Evolutionary conservation across 2,888 invertebrate species (phyloP).

Genomic region (Netelia fuscicornis): DNA sequence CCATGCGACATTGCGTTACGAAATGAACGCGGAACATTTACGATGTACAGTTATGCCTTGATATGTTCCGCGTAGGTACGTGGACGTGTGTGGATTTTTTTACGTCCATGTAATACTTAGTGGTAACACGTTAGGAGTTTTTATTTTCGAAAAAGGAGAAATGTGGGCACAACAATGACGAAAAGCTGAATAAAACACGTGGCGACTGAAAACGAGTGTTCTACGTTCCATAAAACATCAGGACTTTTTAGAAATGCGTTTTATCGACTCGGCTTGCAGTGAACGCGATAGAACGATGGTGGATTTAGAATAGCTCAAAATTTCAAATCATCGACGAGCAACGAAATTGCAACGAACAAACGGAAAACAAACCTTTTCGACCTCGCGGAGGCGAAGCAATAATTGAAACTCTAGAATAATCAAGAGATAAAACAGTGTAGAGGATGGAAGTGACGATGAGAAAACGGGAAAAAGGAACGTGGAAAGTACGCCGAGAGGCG

Average conservation of each 20-base stretch:
- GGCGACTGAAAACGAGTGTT: constrained; percentile 20
- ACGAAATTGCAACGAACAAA: not conserved
- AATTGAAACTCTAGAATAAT: constrained; percentile 67
- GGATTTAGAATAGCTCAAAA: constrained; percentile 20
- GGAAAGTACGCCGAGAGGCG: constrained; percentile 24
- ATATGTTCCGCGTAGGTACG: not conserved
- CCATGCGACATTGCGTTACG: constrained; percentile 63
- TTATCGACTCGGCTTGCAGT: constrained; percentile 52
- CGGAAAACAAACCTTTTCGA: constrained; percentile 9
- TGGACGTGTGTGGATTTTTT: not conserved
- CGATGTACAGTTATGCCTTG: constrained; percentile 44
- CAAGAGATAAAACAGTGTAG: constrained; percentile 57
- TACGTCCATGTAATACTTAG: constrained; percentile 26
- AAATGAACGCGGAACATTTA: constrained; percentile 58
- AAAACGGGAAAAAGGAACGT: constrained; percentile 30
- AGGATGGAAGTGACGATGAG: constrained; percentile 49
- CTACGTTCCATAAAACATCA: constrained; percentile 36
- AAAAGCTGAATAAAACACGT: not conserved
- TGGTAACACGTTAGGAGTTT: not conserved
- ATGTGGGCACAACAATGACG: constrained; percentile 36
- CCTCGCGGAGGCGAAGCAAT: constrained; percentile 40
- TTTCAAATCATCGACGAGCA: constrained; percentile 45
- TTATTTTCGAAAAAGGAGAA: constrained; percentile 19
- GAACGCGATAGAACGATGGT: constrained; percentile 42
- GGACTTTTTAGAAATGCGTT: constrained; percentile 28